These are phyloP conservation scores for Emydura subglobosa DNA, from an alignment of 2,113 vertebrate genomes.

Conservation along the genomic window DNA sequence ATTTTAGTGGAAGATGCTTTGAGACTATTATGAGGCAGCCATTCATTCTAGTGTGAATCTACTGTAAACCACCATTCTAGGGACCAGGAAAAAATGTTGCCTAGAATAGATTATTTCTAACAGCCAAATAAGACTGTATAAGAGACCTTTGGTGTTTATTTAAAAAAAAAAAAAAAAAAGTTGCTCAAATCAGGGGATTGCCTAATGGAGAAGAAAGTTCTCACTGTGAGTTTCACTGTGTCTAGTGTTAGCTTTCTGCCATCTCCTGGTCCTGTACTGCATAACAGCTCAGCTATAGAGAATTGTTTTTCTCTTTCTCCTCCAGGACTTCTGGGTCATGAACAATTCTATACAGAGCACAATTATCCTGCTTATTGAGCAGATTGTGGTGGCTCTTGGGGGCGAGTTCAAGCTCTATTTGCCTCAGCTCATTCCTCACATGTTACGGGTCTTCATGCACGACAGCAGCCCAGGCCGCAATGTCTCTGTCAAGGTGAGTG, in stretches of 20 bases:
- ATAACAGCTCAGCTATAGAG: background rate
- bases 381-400: constrained; percentile 96
- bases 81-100: background rate
- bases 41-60: background rate
- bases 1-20: background rate
- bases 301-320: background rate
- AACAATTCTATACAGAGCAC: constrained; percentile 99
- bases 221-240: background rate
- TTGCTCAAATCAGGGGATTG: background rate
- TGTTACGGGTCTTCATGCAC: constrained; percentile 98
- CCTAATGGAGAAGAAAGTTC: background rate
- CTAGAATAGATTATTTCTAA: background rate
- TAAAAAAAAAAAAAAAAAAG: background rate
- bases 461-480: constrained; percentile 93
- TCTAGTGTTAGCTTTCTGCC: background rate
- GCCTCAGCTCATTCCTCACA: constrained; percentile 97
- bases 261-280: background rate
- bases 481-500: constrained; percentile 94
- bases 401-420: constrained; percentile 98
- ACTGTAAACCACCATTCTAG: background rate
- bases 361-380: constrained; percentile 97
- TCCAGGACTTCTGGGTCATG: constrained; percentile 97
- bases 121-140: background rate
- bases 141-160: background rate
- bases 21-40: background rate